A percentile compares a stretch with the other conserved stretches of the same genome.
These are phyloP conservation scores for Pogonocherus hispidulus DNA, from an alignment of 2,888 invertebrate genomes.

Conservation along the genomic window DNA sequence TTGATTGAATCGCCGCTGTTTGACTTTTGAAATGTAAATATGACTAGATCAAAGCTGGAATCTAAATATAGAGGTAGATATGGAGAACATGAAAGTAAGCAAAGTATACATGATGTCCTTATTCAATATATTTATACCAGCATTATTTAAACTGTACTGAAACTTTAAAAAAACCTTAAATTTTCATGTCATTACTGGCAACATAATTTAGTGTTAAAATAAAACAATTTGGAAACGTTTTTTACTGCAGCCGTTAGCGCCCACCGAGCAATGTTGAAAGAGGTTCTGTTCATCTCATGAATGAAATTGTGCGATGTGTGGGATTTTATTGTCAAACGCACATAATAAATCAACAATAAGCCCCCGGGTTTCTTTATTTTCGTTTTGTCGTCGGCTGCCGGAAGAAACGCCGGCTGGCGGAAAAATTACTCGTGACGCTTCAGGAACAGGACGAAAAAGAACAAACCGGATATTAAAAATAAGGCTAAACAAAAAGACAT, in stretches of 20 bases:
- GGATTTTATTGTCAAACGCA: slow-evolving; percentile 18
- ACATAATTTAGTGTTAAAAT: too few relatives aligned
- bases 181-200: too few relatives aligned
- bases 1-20: too few relatives aligned
- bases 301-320: slow-evolving; percentile 8
- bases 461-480: slow-evolving; percentile 4
- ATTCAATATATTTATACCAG: too few relatives aligned
- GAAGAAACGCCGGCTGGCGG: slow-evolving; percentile 12
- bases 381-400: slow-evolving; percentile 10
- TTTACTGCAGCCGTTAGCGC: background rate
- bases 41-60: too few relatives aligned
- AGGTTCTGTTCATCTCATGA: background rate
- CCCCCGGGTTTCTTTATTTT: slow-evolving; percentile 10
- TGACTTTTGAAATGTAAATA: too few relatives aligned
- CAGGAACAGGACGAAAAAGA: background rate
- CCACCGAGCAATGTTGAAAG: background rate
- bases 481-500: background rate
- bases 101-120: too few relatives aligned
- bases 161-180: too few relatives aligned
- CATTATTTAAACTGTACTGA: too few relatives aligned
- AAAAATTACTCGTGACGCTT: slow-evolving; percentile 4
- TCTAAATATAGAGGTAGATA: too few relatives aligned
- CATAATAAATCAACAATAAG: slow-evolving; percentile 23
- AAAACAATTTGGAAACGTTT: too few relatives aligned
- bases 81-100: too few relatives aligned